Percentiles rank a stretch among this genome's conserved stretches.
phyloP scores from a whole-genome alignment of 2,888 invertebrate species.

The Euspilapteryx auroguttella region DNA sequence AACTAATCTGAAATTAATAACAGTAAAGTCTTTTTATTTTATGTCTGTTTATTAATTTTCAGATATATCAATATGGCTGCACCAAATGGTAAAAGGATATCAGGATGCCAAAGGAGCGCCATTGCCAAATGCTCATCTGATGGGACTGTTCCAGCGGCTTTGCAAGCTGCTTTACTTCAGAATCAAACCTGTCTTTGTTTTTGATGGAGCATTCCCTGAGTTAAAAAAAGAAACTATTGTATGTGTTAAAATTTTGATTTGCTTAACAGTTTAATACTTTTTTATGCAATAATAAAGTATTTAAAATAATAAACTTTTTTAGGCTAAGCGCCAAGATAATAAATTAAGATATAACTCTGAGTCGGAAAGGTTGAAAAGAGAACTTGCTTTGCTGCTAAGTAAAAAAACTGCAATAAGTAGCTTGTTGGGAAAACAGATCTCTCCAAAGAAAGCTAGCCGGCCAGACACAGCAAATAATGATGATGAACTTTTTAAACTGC shows the following conservation, averaged over 20 bases:
- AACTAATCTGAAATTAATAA: too few species aligned
- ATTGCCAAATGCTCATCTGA: slow-evolving; percentile 87
- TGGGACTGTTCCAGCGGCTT: slow-evolving; percentile 90
- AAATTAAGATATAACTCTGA: slow-evolving; percentile 71
- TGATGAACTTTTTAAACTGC: slow-evolving; percentile 71
- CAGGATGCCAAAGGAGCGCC: slow-evolving; percentile 83
- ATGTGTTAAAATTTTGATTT: slow-evolving; percentile 24
- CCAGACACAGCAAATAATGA: slow-evolving; percentile 16
- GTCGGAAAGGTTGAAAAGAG: slow-evolving; percentile 72
- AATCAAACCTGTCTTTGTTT: slow-evolving; percentile 97
- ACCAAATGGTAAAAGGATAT: slow-evolving; percentile 95
- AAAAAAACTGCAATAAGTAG: slow-evolving; percentile 79
- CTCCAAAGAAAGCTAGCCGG: slow-evolving; percentile 34
- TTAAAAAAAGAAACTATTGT: slow-evolving; percentile 93
- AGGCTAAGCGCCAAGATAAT: slow-evolving; percentile 77
- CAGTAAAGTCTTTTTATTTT: too few species aligned
- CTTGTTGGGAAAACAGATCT: slow-evolving; percentile 60
- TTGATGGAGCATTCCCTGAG: slow-evolving; percentile 93
- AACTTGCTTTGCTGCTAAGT: slow-evolving; percentile 71
- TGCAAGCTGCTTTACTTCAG: slow-evolving; percentile 95
- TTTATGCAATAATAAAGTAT: neutral
- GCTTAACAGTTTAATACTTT: slow-evolving; percentile 11
- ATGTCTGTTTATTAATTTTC: too few species aligned
- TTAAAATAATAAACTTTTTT: too few species aligned
- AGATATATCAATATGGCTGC: slow-evolving; percentile 99